Base-by-base conservation (phyloP, 2,888 invertebrate genomes). In the Platerodrilus igneus region DNA sequence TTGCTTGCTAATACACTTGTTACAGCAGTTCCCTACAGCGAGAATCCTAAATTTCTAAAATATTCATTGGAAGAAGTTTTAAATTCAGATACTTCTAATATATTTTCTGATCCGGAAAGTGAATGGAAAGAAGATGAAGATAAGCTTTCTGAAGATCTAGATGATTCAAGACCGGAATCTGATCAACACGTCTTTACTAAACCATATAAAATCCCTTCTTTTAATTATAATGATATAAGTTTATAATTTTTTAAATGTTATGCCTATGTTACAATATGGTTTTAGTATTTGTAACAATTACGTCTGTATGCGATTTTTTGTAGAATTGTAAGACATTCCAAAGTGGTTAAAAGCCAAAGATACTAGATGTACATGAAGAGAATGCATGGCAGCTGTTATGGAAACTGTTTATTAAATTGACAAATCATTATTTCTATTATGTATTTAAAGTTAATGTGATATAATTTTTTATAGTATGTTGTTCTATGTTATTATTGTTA, bases 31-130 rank as follows among this genome's bases (percentile, higher is more conserved):
- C 7, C 29, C 8, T 31, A 20, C 11, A 22, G 16, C 16, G 34
- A 37, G 23, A 57, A 57, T 25, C 52, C 50, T 20, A 67, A n/a
- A n/a, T n/a, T n/a, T n/a, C n/a, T n/a, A n/a, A n/a, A 73, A 36
- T 63, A 67, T 41, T 72, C 73, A 0, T 46, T 70, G 45, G 78
- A 78, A 42, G 81, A 81, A 41, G 60, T 77, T 4, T 61, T 74
- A 11, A 78, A 79, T 25, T 66, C 69, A 39, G 68, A 68, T 34
- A 57, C 62, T 15, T 59, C 65, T 16, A 77, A 74, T 48, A 71
- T 82, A 46, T 81, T 81, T 64, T 83, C 82, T 1, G 82, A 83
- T 57, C 80, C 83, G 0, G 83, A 83, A 64, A 82, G 81, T 55
- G 83, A 83, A 54, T 83, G 82, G 82, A 66, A 67, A 37, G 62